phyloP scores from a whole-genome alignment of 2,888 invertebrate species.

The Omphaloscelis lunosa region DNA sequence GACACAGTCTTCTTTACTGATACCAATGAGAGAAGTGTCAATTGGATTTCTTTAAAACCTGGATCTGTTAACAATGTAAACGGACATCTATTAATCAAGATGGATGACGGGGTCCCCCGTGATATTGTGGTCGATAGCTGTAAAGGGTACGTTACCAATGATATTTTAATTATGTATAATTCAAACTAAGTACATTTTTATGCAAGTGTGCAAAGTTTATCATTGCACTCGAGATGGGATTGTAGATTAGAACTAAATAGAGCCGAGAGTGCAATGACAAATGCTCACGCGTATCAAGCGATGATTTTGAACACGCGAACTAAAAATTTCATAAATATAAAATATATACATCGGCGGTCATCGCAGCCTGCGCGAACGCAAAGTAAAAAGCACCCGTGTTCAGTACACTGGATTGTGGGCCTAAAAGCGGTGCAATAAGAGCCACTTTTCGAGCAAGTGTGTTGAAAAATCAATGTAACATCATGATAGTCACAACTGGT shows the following conservation, averaged over 20 bases:
- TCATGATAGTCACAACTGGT: background rate
- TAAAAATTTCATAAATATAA: too few relatives aligned
- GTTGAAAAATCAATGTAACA: too few relatives aligned
- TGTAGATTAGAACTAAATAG: too few relatives aligned
- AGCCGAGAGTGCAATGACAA: too few relatives aligned
- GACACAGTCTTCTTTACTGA: slow-evolving; percentile 95
- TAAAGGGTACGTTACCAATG: slow-evolving; percentile 4
- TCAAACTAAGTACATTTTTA: too few relatives aligned
- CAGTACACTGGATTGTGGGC: background rate
- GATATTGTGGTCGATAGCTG: slow-evolving; percentile 20
- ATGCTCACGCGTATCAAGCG: too few relatives aligned
- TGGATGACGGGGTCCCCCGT: slow-evolving; percentile 67
- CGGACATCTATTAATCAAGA: slow-evolving; percentile 82
- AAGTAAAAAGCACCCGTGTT: background rate
- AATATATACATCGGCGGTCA: too few relatives aligned
- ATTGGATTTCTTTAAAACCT: slow-evolving; percentile 81
- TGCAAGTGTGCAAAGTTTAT: too few relatives aligned
- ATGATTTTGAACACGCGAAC: too few relatives aligned
- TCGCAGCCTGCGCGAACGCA: too few relatives aligned
- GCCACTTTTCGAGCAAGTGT: background rate
- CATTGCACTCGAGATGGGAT: too few relatives aligned
- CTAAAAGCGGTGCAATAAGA: background rate
- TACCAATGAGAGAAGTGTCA: slow-evolving; percentile 83
- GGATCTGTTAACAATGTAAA: slow-evolving; percentile 74
- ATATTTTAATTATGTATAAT: background rate